A percentile compares a stretch with the other conserved stretches of the same genome.
These are phyloP conservation scores for Sarcophilus harrisii DNA, from an alignment of 2,797 vertebrate species.

Conservation along the genomic window DNA sequence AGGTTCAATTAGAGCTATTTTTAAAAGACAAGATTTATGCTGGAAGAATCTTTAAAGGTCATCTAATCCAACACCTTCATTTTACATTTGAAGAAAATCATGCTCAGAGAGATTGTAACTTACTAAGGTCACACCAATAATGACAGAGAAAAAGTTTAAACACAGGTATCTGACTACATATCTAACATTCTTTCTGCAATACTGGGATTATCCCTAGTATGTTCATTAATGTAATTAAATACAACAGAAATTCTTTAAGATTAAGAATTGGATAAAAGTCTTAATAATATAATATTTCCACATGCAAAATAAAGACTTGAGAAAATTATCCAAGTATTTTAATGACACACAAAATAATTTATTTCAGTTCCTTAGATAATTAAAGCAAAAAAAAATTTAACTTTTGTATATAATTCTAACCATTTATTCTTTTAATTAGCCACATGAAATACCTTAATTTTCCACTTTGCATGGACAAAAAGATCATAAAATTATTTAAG, in stretches of 20 bases:
- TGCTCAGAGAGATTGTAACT: too few relatives aligned
- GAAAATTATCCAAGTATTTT: not conserved
- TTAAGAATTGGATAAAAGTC: not conserved
- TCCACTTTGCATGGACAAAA: not conserved
- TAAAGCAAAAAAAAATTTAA: not conserved
- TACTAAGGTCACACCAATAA: too few relatives aligned
- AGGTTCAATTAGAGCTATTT: too few relatives aligned
- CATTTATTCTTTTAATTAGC: not conserved
- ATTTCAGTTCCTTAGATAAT: not conserved
- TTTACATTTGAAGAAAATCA: too few relatives aligned
- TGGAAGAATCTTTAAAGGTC: too few relatives aligned
- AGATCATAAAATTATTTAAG: too few relatives aligned
- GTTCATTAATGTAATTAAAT: not conserved
- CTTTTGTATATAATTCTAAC: not conserved
- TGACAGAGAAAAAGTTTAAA: too few relatives aligned
- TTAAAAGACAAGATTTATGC: too few relatives aligned
- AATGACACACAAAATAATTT: not conserved
- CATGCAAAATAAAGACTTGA: not conserved
- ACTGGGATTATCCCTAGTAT: too few relatives aligned
- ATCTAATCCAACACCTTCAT: too few relatives aligned
- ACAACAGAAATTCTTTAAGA: not conserved
- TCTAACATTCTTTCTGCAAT: too few relatives aligned
- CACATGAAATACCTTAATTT: not conserved
- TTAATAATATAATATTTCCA: not conserved
- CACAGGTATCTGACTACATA: too few relatives aligned